A percentile compares a stretch with the other conserved stretches of the same genome.
Conservation (phyloP, 1,140 invertebrate species). For the Drosophila busckii region DNA sequence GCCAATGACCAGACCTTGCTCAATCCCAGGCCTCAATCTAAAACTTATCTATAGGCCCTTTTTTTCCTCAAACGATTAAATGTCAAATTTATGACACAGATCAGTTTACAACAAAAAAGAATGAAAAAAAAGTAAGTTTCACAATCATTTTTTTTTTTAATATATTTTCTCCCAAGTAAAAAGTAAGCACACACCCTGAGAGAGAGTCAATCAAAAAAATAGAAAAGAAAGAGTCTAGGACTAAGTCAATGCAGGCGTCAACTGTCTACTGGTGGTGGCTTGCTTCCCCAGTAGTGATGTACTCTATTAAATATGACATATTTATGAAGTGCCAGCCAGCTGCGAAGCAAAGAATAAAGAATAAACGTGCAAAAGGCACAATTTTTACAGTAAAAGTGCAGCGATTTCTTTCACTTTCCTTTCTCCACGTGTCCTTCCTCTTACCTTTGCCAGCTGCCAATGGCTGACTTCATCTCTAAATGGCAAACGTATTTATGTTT, state of each 20-base stretch:
- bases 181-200: constrained; percentile 38
- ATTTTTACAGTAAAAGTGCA: constrained; percentile 38
- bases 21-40: constrained; percentile 11
- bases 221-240: background rate
- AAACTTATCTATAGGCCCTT: too few relatives aligned
- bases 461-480: too few relatives aligned
- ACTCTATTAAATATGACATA: constrained; percentile 78
- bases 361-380: constrained; percentile 37
- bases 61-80: constrained; percentile 56
- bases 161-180: constrained; percentile 31
- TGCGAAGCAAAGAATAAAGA: constrained; percentile 33
- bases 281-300: constrained; percentile 45
- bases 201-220: constrained; percentile 61
- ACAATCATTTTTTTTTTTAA: constrained; percentile 33
- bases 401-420: constrained; percentile 29
- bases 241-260: constrained; percentile 38
- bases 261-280: constrained; percentile 42
- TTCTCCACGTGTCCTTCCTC: constrained; percentile 12
- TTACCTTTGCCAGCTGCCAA: constrained; percentile 1
- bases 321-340: constrained; percentile 74
- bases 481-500: constrained; percentile 70
- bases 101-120: constrained; percentile 56
- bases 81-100: constrained; percentile 73
- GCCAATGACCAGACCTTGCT: constrained; percentile 35
- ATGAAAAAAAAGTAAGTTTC: constrained; percentile 24